Base-by-base conservation (phyloP, 2,797 vertebrate genomes). In the Enteromius treurensis region DNA sequence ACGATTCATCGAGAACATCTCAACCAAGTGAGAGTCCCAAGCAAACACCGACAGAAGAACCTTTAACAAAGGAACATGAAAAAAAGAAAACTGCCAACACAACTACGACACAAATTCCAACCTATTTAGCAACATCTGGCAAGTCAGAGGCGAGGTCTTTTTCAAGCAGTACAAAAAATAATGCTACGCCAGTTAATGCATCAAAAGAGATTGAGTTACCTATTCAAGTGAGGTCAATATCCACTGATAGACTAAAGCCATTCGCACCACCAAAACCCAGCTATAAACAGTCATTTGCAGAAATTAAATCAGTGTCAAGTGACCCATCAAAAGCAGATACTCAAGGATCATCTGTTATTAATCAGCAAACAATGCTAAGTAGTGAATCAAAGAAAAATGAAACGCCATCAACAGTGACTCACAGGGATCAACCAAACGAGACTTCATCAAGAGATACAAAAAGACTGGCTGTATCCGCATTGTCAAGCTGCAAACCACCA, bases 211-310 rank as follows among this genome's bases (percentile, higher is more conserved):
- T 89, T 53, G 90, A 91, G 32, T 91, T 94, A 87, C 89, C 90
- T 11, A 95, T 95, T 76, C 93, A 95, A 85, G 93, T 95, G 23
- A 94, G 94, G 89, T 94, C 94, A 62, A 92, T 94, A 49, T 92
- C 94, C 47, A 94, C 91, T 87, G 92, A 89, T 77, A 90, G 91
- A 58, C 88, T 92, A 88, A 95, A 95, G 87, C 92, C 94, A 82
- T 87, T 71, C n/a, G 92, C 94, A 67, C 91, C 93, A 29, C 92
- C 93, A 51, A 95, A 94, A 89, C 94, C 92, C 15, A 94, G 79
- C 86, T 94, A 90, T 86, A 95, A 94, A 89, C 94, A 94, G 64
- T 94, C 92, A 85, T 91, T 92, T 75, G 85, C 89, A 75, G 92
- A 95, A 89, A 86, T 91, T 77, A 92, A 82, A 81, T 71, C 88